Evolutionary conservation across 2,888 invertebrate species (phyloP), one percentile per base, ranked within the genome.

Genomic region (Nomada ferruginata): DNA sequence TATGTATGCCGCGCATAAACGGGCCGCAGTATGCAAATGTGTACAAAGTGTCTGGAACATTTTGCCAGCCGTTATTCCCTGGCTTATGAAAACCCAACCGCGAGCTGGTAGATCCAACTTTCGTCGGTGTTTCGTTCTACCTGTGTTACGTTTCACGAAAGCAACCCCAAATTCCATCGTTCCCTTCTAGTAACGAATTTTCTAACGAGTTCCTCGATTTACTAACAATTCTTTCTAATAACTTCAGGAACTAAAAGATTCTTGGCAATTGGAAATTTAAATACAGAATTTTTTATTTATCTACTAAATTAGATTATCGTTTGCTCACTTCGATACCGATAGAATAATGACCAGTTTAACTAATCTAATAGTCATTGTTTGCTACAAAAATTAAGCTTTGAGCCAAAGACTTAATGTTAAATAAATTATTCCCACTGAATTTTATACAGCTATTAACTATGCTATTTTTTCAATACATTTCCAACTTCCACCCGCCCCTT

Each of bases 11-110:
- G 83, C 86, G 84, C 87, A 86, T 85, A 87, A 88, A 78, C 83
- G 85, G 65, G 85, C 87, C 83, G 82, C 86, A 83, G 88, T 89
- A 90, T 90, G 91, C 90, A 91, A 91, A 91, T 91, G 90, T 91
- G 85, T 91, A 91, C 89, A 90, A 91, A 91, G 88, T 89, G 87
- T 81, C 79, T 82, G 84, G 84, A 84, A 85, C 87, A 83, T 84
- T 83, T 83, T 80, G 70, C 76, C 82, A 77, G 60, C 76, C 83
- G 82, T 83, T 83, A 74, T 75, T 82, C 74, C 77, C 74, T 47
- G 59, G 83, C 76, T 76, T 75, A 79, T 80, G 85, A 85, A 84
- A 82, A 73, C 71, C 82, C 76, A 18, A 57, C 70, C 81, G 69
- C 76, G 73, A 59, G 64, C 76, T 61, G 65, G 29, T 59, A 65